Conservation (phyloP, 2,797 vertebrate species). For the Tokudaia muenninki region DNA sequence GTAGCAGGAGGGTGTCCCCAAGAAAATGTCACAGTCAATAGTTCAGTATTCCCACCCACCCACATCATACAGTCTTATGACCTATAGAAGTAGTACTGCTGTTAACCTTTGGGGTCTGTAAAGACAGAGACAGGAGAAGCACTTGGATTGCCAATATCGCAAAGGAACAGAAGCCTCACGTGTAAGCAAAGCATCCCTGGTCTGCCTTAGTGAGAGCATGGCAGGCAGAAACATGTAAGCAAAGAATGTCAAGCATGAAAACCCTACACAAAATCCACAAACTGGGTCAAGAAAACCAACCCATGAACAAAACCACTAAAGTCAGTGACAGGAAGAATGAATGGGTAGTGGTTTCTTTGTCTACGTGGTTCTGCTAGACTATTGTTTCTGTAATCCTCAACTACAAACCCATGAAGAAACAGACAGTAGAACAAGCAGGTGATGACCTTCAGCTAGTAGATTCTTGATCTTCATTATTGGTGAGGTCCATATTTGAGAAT, state of each 20-base stretch:
- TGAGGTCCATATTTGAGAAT: neutral
- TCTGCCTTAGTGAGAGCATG: neutral
- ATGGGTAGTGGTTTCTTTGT: neutral
- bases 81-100: neutral
- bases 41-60: no score
- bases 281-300: slow-evolving; percentile 36
- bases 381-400: slow-evolving; percentile 42
- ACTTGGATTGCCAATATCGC: fast-evolving
- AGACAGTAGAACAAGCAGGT: neutral
- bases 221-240: neutral
- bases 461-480: neutral
- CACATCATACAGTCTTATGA: neutral
- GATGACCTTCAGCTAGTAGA: neutral
- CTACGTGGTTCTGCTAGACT: neutral
- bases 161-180: neutral
- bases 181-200: neutral
- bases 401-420: neutral
- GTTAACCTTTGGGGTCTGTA: no score
- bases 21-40: neutral
- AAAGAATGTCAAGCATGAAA: slow-evolving; percentile 12
- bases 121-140: neutral
- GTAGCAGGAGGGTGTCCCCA: neutral
- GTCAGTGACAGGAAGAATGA: neutral
- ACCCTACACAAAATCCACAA: neutral
- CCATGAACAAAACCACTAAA: neutral